phyloP scores from a whole-genome alignment of 30 jellyfish, hydroid and myxozoan species.

The Hydra vulgaris region DNA sequence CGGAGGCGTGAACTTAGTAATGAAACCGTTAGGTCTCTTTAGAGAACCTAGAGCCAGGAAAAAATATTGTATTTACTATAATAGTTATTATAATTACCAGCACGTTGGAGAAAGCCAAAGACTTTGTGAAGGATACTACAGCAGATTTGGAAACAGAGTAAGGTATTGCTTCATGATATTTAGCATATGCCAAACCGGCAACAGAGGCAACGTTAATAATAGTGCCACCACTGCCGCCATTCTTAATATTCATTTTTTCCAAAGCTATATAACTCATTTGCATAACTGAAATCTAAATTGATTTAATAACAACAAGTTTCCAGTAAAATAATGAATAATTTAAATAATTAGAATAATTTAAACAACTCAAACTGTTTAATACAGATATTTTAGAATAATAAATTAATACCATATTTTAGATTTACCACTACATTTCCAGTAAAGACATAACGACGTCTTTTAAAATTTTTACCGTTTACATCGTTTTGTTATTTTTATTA shows the following conservation, averaged over 20 bases:
- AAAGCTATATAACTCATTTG: background rate
- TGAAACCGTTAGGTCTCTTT: too few species aligned
- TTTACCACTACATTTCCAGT: too few species aligned
- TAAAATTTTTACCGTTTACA: too few species aligned
- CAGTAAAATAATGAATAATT: too few species aligned
- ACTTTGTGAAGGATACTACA: background rate
- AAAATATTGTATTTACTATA: background rate
- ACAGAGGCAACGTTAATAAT: background rate
- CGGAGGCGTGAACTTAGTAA: too few species aligned
- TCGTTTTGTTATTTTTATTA: too few species aligned
- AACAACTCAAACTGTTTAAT: too few species aligned
- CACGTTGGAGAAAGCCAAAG: background rate
- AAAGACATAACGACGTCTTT: too few species aligned
- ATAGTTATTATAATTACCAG: background rate
- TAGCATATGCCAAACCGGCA: background rate
- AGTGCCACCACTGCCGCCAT: constrained; percentile 5
- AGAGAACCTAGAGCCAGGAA: background rate
- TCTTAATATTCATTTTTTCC: constrained; percentile 3
- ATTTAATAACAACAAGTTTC: too few species aligned
- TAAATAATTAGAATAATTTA: too few species aligned
- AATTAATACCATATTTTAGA: too few species aligned
- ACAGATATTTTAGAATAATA: too few species aligned
- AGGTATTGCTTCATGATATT: background rate
- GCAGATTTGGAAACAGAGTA: constrained; percentile 6
- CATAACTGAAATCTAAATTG: background rate